Evolutionary conservation across 2,888 invertebrate genomes (phyloP), one percentile per base, ranked within the genome.

Genomic region (Spilosoma lubricipeda): DNA sequence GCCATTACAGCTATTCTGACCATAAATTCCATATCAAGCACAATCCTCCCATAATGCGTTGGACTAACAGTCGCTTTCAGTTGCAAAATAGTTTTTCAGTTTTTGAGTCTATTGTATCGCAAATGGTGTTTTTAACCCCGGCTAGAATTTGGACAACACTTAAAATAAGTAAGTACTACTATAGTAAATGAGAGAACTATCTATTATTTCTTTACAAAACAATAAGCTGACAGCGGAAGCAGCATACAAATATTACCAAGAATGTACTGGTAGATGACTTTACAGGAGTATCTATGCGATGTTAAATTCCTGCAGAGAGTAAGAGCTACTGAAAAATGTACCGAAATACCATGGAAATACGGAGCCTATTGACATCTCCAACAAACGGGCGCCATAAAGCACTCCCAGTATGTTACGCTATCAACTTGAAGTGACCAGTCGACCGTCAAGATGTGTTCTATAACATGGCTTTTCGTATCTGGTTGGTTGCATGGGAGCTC

Each of bases 401-500:
- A 89, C 89, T 88, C 86, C 85, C 84, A 87, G 83, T 82, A 80
- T 89, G 87, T 90, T 88, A 93, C 78, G 76, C 90, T 88, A 88
- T 89, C 86, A 87, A 90, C 79, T 91, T 88, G 76, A 86, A 91
- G 87, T 89, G 91, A 85, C 86, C 86, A 83, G 85, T 80, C 74
- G 81, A 77, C 77, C 75, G 74, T 81, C 75, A 80, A 84, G 80
- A 79, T 65, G 75, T 84, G 82, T 80, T 78, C 75, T 77, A 76
- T 74, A 79, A 74, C 75, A 67, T 64, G 84, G 77, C 77, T 77
- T 85, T 84, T 88, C 82, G 80, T 85, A 91, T 89, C 88, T 90
- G 85, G 90, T 74, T 90, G 92, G 89, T 84, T 92, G 89, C 89
- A 85, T 90, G 89, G 87, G 87, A 92, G 90, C 93, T 94, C 93